phyloP scores from a whole-genome alignment of 2,113 vertebrate species.

The Neomonachus schauinslandi region DNA sequence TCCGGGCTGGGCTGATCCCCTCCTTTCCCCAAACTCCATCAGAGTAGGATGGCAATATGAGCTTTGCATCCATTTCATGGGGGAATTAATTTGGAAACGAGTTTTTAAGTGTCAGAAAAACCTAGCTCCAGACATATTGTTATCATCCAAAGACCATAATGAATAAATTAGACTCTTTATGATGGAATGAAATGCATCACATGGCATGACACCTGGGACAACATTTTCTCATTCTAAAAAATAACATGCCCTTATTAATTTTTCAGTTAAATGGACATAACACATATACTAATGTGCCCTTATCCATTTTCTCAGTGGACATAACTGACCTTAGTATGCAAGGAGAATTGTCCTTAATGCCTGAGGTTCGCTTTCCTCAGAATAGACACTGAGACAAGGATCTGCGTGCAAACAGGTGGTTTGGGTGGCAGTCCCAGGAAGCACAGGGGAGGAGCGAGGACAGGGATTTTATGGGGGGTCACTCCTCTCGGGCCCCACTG shows the following conservation, averaged over 20 bases:
- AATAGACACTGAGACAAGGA: background rate
- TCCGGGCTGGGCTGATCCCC: rapidly evolving
- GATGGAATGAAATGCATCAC: background rate
- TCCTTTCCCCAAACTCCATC: no score
- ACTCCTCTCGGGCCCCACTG: background rate
- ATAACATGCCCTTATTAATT: background rate
- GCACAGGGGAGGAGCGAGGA: no score
- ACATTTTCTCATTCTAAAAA: background rate
- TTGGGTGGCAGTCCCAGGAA: background rate
- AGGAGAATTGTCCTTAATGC: background rate
- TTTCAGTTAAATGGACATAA: background rate
- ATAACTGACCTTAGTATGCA: rapidly evolving
- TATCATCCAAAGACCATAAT: background rate
- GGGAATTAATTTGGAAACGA: background rate
- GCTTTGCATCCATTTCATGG: rapidly evolving
- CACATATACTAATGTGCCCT: background rate
- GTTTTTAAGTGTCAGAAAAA: background rate
- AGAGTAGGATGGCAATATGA: background rate
- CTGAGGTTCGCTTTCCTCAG: background rate
- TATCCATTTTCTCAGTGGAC: background rate
- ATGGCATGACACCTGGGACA: no score
- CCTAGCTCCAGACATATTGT: background rate
- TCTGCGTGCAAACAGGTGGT: rapidly evolving
- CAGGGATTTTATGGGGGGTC: no score
- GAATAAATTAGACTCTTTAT: background rate